Percentiles rank a stretch among this genome's conserved stretches.
Conservation (phyloP, 2,797 vertebrate species). For the Sebastes iracundus region DNA sequence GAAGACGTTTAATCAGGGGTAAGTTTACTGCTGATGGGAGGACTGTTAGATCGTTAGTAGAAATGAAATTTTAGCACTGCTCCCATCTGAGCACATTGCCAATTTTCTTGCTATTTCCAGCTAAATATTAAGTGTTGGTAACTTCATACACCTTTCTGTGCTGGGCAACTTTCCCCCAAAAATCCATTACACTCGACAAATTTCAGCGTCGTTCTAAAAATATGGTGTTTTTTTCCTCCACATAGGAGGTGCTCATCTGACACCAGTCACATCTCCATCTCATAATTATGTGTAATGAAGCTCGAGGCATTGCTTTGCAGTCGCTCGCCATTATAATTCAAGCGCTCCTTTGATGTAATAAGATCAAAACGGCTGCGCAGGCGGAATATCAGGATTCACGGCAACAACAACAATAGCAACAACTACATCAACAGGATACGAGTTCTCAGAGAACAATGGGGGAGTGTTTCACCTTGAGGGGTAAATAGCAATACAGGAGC, state of each 20-base stretch:
- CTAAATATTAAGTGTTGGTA: conserved; percentile 7
- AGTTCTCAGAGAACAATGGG: conserved; percentile 57
- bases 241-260: conserved; percentile 42
- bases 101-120: background rate
- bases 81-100: conserved; percentile 18
- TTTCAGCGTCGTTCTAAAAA: conserved; percentile 20
- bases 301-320: conserved; percentile 48
- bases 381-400: conserved; percentile 45
- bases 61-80: conserved; percentile 3
- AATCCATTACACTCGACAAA: conserved; percentile 9
- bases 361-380: conserved; percentile 63
- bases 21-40: conserved; percentile 11
- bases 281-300: conserved; percentile 66
- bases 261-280: conserved; percentile 51
- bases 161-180: background rate
- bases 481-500: conserved; percentile 54
- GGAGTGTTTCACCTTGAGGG: conserved; percentile 63
- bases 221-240: conserved; percentile 18
- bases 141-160: background rate
- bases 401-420: conserved; percentile 63
- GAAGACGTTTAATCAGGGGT: conserved; percentile 5
- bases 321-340: conserved; percentile 48
- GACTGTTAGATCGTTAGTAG: background rate
- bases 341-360: conserved; percentile 66
- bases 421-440: conserved; percentile 57